Conservation (phyloP, 1,140 invertebrate genomes). For the Microplitis mediator region DNA sequence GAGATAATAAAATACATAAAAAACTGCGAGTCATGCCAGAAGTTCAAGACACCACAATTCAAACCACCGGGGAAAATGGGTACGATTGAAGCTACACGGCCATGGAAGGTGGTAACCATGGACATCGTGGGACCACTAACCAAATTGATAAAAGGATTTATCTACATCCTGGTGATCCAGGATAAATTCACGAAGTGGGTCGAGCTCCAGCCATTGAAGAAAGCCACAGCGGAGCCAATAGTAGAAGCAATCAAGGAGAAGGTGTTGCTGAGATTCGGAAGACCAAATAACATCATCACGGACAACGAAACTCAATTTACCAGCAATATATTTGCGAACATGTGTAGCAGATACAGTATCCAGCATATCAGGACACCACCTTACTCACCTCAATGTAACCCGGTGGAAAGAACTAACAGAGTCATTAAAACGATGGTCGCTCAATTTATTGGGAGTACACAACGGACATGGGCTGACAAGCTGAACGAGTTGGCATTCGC, state of each 20-base stretch:
- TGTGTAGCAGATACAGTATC: background rate
- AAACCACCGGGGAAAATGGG: conserved; percentile 2
- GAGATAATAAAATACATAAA: conserved; percentile 27
- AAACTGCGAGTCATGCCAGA: background rate
- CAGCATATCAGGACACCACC: conserved; percentile 22
- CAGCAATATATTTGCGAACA: background rate
- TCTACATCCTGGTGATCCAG: background rate
- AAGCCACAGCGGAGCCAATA: background rate
- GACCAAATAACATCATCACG: background rate
- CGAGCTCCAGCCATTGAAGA: background rate
- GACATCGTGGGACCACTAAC: conserved; percentile 2
- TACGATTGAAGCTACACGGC: background rate
- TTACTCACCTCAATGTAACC: conserved; percentile 27
- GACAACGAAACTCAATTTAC: conserved; percentile 12
- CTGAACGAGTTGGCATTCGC: conserved; percentile 46
- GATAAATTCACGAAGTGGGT: conserved; percentile 21
- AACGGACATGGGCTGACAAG: conserved; percentile 46
- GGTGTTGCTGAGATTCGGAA: background rate
- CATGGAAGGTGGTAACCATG: conserved; percentile 7
- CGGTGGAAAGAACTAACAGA: conserved; percentile 24
- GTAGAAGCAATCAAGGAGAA: background rate
- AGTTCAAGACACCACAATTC: background rate
- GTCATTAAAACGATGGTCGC: conserved; percentile 25
- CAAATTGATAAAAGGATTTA: background rate
- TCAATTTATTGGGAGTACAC: conserved; percentile 42